Evolutionary conservation across 1,140 invertebrate genomes (phyloP).

Genomic region (Drosophila orosa): DNA sequence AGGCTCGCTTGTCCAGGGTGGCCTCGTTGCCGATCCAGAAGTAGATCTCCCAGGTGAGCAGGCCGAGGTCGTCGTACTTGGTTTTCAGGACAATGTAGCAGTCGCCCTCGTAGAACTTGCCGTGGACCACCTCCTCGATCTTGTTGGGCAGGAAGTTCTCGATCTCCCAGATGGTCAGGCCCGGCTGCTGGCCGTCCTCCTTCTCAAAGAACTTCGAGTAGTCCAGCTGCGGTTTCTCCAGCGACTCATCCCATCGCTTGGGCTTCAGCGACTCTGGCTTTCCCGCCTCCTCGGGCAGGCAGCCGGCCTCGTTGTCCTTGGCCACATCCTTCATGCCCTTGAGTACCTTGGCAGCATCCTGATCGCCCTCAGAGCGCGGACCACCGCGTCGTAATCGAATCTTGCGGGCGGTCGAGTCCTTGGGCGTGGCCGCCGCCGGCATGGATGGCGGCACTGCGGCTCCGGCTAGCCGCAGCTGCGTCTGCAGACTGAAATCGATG

Average conservation of each 20-base stretch:
- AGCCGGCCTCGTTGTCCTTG: slow-evolving; percentile 86
- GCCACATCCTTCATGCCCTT: slow-evolving; percentile 99
- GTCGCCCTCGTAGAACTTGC: slow-evolving; percentile 99
- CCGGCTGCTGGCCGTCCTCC: slow-evolving; percentile 96
- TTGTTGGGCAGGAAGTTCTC: slow-evolving; percentile 99
- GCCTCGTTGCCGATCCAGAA: slow-evolving; percentile 99
- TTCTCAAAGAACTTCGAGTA: slow-evolving; percentile 99
- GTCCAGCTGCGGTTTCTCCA: slow-evolving; percentile 98
- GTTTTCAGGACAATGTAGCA: slow-evolving; percentile 99
- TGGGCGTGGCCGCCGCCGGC: slow-evolving; percentile 86
- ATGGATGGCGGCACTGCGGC: slow-evolving; percentile 91
- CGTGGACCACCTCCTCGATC: slow-evolving; percentile 95
- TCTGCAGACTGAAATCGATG: slow-evolving; percentile 99
- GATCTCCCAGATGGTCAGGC: slow-evolving; percentile 97
- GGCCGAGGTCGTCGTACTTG: slow-evolving; percentile 92
- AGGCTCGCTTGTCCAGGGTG: slow-evolving; percentile 98
- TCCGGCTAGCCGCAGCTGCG: slow-evolving; percentile 96
- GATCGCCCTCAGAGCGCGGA: slow-evolving; percentile 89
- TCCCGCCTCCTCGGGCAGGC: slow-evolving; percentile 18
- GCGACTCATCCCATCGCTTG: slow-evolving; percentile 95
- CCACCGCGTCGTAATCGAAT: slow-evolving; percentile 91
- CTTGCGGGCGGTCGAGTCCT: slow-evolving; percentile 97
- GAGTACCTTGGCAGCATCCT: slow-evolving; percentile 96
- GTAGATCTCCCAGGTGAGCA: slow-evolving; percentile 97
- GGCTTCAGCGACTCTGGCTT: slow-evolving; percentile 86